Evolutionary conservation across 2,888 invertebrate species (phyloP), one percentile per base, ranked within the genome.

Genomic region (Melieria picta): DNA sequence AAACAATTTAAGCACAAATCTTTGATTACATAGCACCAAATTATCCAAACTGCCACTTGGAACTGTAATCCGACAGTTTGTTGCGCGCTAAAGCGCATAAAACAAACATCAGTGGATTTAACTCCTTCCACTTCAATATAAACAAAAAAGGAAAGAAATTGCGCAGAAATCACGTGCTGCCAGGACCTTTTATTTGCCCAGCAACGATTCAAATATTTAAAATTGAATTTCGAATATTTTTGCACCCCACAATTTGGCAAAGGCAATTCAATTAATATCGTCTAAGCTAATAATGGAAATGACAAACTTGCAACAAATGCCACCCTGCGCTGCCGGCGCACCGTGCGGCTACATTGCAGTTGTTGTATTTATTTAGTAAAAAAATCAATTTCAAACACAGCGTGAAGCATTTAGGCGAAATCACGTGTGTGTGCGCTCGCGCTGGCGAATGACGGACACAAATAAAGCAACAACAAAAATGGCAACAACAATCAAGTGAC

Each of bases 271-370:
- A 70, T 68, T 64, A 74, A 71, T 71, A 75, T 74, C 70, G 68
- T 57, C 76, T 73, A 65, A 75, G 78, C 78, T 78, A 78, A 78
- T 78, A 78, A 78, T 63, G 74, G 67, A 68, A 62, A 69, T 42
- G 61, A 57, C 66, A 76, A 72, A 69, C 71, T 65, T 63, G 42
- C 46, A 30, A 30, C 30, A 30, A 30, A 30, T 30, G 30, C 30
- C 30, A 30, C 30, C 30, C 30, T 30, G 30, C 55, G 66, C 50
- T 71, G 30, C 47, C 9, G 56, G 60, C 10, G 45, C 61, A 66
- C 43, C 56, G 62, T 68, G 9, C 50, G 11, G 10, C 7, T 13
- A 62, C 6, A 46, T 2, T 30, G 30, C 30, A 5, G n/a, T 62
- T 61, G 46, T 56, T 62, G 48, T 74, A 72, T 75, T 74, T 75